Evolutionary conservation across 2,797 vertebrate genomes (phyloP).

Genomic region (Catamblyrhynchus diadema): DNA sequence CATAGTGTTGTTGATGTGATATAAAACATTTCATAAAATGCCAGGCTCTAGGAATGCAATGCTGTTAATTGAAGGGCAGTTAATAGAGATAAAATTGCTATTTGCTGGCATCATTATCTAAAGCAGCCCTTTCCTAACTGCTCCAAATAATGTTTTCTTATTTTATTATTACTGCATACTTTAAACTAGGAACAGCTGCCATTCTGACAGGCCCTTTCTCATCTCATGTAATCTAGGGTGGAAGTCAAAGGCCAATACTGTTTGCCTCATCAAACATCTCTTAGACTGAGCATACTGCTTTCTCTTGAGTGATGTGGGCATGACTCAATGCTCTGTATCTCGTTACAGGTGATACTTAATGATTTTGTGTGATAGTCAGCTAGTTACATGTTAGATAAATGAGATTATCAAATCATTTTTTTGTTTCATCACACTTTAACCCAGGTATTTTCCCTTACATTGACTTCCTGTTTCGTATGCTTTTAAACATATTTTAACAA

Average conservation of each 20-base stretch:
- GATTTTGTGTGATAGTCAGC: neutral
- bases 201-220: neutral
- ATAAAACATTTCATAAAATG: neutral
- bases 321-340: neutral
- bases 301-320: neutral
- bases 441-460: rapidly evolving
- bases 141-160: neutral
- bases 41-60: neutral
- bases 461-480: neutral
- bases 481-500: neutral
- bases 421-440: neutral
- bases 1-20: neutral
- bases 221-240: neutral
- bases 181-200: neutral
- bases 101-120: neutral
- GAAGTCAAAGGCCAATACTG: neutral
- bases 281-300: neutral
- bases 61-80: neutral
- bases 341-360: neutral
- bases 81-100: neutral
- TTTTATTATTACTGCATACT: neutral
- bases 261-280: neutral
- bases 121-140: neutral
- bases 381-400: neutral
- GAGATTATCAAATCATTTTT: neutral